phyloP scores from a whole-genome alignment of 1,140 invertebrate species.

The Diorhabda carinulata region DNA sequence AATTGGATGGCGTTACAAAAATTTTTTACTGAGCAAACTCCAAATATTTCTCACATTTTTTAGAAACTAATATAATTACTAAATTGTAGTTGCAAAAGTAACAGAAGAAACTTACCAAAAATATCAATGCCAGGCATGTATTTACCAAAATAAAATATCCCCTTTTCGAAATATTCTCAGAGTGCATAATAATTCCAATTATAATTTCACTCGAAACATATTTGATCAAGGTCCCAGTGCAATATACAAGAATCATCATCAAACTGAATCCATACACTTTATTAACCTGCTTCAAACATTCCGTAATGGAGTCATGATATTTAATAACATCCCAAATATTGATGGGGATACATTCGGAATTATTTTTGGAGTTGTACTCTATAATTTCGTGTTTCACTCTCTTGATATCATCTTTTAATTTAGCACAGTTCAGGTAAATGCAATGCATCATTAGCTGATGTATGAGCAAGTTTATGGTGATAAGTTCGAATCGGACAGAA shows the following conservation, averaged over 20 bases:
- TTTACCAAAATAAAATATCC: no score
- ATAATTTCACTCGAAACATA: background rate
- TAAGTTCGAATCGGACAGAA: background rate
- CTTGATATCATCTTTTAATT: background rate
- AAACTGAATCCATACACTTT: background rate
- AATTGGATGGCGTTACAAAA: no score
- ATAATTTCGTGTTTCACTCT: background rate
- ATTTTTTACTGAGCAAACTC: no score
- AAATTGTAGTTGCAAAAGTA: no score
- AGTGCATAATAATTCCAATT: background rate
- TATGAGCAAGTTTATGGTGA: background rate
- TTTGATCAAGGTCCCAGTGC: background rate
- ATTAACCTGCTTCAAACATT: background rate
- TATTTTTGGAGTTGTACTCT: background rate
- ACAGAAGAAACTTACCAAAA: no score
- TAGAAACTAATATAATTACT: no score
- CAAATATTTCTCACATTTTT: no score
- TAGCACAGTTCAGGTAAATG: background rate
- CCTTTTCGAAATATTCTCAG: no score
- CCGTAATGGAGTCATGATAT: background rate
- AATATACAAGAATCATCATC: background rate
- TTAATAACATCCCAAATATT: background rate
- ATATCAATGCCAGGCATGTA: no score
- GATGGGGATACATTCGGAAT: background rate
- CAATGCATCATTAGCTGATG: background rate